Percentiles rank a stretch among this genome's conserved stretches.
These are phyloP conservation scores for Cavia aperea DNA, from an alignment of 2,113 vertebrate species.

Conservation along the genomic window DNA sequence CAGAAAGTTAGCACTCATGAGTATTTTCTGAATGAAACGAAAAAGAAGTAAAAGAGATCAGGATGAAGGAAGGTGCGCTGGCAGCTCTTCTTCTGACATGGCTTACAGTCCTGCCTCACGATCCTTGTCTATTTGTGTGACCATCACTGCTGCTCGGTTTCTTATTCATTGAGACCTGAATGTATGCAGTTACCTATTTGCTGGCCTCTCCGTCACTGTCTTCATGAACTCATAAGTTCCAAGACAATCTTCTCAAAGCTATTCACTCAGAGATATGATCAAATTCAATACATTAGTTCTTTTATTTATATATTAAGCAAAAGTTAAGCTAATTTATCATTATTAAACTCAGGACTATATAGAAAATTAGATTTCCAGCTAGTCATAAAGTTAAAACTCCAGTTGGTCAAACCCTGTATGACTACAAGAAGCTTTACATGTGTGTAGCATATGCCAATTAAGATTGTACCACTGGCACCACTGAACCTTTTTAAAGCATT, in stretches of 20 bases:
- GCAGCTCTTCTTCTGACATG: not conserved
- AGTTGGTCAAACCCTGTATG: not conserved
- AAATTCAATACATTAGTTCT: not conserved
- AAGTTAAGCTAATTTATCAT: not conserved
- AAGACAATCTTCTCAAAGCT: not conserved
- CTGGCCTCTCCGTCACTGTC: not conserved
- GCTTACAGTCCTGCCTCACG: not conserved
- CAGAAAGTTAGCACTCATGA: not conserved
- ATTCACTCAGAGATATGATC: not conserved
- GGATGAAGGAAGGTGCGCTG: not conserved
- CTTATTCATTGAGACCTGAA: not conserved
- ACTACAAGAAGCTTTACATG: not conserved
- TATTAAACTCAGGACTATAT: not conserved
- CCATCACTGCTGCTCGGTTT: not conserved
- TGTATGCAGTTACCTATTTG: not conserved
- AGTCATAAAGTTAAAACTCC: not conserved
- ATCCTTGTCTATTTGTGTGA: too few species aligned
- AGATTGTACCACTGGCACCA: not conserved
- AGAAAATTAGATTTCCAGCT: not conserved
- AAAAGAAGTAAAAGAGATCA: not conserved
- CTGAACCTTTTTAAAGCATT: not conserved
- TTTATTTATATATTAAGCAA: slow-evolving; percentile 3
- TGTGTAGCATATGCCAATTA: not conserved
- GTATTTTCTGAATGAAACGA: not conserved
- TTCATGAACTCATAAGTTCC: not conserved